Conservation (phyloP, 2,113 vertebrate genomes). For the Melanostigma gelatinosum region DNA sequence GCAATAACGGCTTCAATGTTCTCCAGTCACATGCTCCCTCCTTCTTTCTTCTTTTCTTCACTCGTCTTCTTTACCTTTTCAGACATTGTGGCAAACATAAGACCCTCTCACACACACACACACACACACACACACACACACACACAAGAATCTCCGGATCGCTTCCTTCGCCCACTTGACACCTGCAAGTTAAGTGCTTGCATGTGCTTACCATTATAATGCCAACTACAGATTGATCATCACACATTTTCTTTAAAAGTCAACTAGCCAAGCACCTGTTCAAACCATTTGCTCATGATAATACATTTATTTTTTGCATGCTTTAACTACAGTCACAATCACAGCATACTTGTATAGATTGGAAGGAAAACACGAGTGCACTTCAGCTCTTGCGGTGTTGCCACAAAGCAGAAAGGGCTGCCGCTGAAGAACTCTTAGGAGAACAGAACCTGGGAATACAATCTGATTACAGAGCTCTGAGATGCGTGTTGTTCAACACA, state of each 20-base stretch:
- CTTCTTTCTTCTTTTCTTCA: not conserved
- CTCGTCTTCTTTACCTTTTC: not conserved
- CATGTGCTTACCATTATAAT: not conserved
- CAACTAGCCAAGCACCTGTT: not conserved
- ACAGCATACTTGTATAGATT: slow-evolving; percentile 29
- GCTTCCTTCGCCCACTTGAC: slow-evolving; percentile 5
- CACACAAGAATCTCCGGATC: not conserved
- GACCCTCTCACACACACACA: not conserved
- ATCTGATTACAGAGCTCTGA: slow-evolving; percentile 44
- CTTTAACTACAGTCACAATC: slow-evolving; percentile 21
- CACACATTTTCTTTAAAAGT: not conserved
- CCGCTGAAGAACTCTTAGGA: slow-evolving; percentile 31
- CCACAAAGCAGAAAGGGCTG: slow-evolving; percentile 29
- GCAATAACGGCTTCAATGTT: not conserved
- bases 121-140: not conserved
- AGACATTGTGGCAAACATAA: not conserved
- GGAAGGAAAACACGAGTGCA: slow-evolving; percentile 38
- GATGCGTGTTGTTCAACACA: slow-evolving; percentile 20
- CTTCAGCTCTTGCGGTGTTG: slow-evolving; percentile 22
- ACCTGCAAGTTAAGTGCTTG: slow-evolving; percentile 11
- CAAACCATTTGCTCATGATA: slow-evolving; percentile 35
- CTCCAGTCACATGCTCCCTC: not conserved
- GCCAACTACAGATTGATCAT: not conserved
- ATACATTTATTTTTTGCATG: slow-evolving; percentile 10
- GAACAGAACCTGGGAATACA: slow-evolving; percentile 17